Evolutionary conservation across 2,113 vertebrate species (phyloP).

Genomic region (Plotosus lineatus): DNA sequence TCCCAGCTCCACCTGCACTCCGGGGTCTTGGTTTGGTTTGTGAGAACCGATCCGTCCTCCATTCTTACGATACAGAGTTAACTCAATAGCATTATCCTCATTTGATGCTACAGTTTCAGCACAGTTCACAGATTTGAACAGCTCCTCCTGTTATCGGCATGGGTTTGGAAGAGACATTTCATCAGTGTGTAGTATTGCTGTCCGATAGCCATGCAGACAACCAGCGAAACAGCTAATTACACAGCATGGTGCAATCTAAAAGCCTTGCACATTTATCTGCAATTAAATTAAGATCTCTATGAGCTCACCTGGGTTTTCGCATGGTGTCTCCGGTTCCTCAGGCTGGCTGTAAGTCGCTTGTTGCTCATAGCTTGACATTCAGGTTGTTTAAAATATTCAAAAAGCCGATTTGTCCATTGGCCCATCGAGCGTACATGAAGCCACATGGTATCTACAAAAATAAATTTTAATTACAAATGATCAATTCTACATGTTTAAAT

Average conservation of each 20-base stretch:
- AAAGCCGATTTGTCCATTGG: slow-evolving; percentile 86
- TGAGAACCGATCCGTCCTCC: not conserved
- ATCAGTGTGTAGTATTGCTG: not conserved
- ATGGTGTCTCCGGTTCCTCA: slow-evolving; percentile 52
- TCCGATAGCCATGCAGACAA: not conserved
- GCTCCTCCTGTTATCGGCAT: slow-evolving; percentile 57
- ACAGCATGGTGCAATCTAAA: not conserved
- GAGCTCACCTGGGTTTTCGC: slow-evolving; percentile 61
- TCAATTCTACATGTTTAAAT: not conserved
- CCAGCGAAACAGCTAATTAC: not conserved
- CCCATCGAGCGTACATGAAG: slow-evolving; percentile 84
- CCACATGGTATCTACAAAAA: slow-evolving; percentile 79
- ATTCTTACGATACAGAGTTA: slow-evolving; percentile 67
- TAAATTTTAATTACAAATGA: not conserved
- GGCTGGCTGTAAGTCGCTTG: slow-evolving; percentile 59
- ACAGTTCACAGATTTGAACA: slow-evolving; percentile 47
- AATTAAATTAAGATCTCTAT: not conserved
- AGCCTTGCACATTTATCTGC: not conserved
- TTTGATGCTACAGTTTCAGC: slow-evolving; percentile 56
- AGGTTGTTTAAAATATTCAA: slow-evolving; percentile 77
- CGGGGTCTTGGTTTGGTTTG: not conserved
- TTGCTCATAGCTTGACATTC: not conserved
- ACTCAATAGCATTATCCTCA: slow-evolving; percentile 65
- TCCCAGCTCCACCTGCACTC: slow-evolving; percentile 56
- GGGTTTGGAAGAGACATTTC: not conserved